Base-by-base conservation (phyloP, 2,113 vertebrate species). In the Merops nubicus region DNA sequence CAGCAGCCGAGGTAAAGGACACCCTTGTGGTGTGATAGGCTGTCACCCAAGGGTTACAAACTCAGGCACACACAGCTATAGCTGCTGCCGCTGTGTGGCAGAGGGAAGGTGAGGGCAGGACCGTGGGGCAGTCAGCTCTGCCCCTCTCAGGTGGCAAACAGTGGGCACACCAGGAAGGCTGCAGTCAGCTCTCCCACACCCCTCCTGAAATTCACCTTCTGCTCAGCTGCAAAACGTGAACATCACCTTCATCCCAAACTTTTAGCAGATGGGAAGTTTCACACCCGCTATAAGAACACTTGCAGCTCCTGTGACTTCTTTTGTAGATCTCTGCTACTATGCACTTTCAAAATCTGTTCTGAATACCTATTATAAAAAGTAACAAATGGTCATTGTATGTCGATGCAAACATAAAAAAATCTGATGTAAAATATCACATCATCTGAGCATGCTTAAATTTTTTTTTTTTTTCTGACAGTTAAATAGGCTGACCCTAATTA, bases 61-160 rank as follows among this genome's bases (percentile, higher is more conserved):
- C 0, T 11, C 11, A 21, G 50, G 64, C 20, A 1, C 1, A 25
- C 12, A 17, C 63, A 63, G 50, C 7, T 54, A 21, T 0, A 38
- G 64, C 1, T 2, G 54, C 36, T 33, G 22, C 29, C 1, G 6
- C 77, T 9, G 2, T 8, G 56, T 14, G 8, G 64, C 54, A 22
- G 33, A 1, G 5, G 51, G 38, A 74, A 51, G 40, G 23, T 18
- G 51, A 70, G 54, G 51, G 62, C 57, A 92, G 93, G 63, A 51
- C 19, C 0, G 6, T 42, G 26, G 65, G 70, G 73, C 86, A 42
- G 34, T 6, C 60, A 74, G 64, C 31, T 68, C 91, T 63, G 74
- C 18, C 78, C 76, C 63, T 91, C 73, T 91, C 88, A 11, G 42
- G 40, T 88, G 80, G 88, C 94, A 92, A 93, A 92, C 68, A 64